Evolutionary conservation across 2,113 vertebrate species (phyloP).

Genomic region (Rynchops niger): DNA sequence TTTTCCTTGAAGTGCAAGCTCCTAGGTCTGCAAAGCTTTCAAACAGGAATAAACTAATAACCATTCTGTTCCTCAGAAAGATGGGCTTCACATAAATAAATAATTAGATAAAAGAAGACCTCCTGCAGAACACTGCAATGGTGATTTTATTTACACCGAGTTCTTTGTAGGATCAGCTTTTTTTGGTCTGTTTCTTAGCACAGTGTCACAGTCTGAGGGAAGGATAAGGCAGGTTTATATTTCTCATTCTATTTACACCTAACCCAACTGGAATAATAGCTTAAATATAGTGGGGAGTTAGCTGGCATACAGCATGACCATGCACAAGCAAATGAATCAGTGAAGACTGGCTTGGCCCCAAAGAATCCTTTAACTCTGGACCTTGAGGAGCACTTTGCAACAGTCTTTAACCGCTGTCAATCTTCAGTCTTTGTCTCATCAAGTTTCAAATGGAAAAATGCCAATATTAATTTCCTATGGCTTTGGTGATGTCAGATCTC

Average conservation of each 20-base stretch:
- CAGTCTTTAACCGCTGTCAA: not conserved
- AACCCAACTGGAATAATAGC: slow-evolving; percentile 52
- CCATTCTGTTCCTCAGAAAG: not conserved
- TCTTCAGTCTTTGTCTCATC: not conserved
- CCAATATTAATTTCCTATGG: not conserved
- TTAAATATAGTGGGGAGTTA: slow-evolving; percentile 55
- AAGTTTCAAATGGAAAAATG: not conserved
- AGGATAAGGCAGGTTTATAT: slow-evolving; percentile 53
- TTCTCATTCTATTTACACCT: slow-evolving; percentile 48
- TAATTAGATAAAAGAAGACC: not conserved
- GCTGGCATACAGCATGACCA: slow-evolving; percentile 22
- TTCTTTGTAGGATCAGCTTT: not conserved
- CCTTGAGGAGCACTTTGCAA: not conserved
- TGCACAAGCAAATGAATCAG: slow-evolving; percentile 19
- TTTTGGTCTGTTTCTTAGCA: slow-evolving; percentile 18
- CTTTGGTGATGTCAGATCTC: not conserved
- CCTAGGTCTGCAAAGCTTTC: not conserved
- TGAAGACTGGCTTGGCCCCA: not conserved
- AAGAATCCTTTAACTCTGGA: not conserved
- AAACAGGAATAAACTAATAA: not conserved
- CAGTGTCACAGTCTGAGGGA: slow-evolving; percentile 16
- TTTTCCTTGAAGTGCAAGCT: not conserved
- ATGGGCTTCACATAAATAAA: not conserved
- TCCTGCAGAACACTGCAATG: not conserved
- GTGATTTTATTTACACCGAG: not conserved